Evolutionary conservation across 2,113 vertebrate species (phyloP), one percentile per base, ranked within the genome.

Genomic region (Quiscalus mexicanus): DNA sequence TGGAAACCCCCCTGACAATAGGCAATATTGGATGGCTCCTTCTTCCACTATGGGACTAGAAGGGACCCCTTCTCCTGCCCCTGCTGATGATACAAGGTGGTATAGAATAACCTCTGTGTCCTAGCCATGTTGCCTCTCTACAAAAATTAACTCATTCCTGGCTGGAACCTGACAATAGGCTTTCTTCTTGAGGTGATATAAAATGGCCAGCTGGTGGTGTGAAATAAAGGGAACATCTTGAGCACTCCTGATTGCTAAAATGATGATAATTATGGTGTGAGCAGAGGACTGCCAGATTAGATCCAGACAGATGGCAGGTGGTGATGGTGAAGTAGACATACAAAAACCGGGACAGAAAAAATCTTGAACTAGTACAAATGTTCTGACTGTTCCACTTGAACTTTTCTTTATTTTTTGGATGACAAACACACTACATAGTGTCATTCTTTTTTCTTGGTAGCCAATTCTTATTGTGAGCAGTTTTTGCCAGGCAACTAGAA

Each of bases 1-100:
- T 11, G 16, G 30, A 71, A 47, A 9, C 2, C 4, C 8, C 11
- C 21, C 10, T 0, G 1, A 35, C 6, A 30, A 49, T 2, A 56
- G 20, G 18, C n/a, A 41, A 12, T 41, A 41, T 7, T 25, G 12
- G 11, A 49, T 21, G 13, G 11, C 30, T 71, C 49, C 24, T n/a
- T 35, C 75, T 35, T 25, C 30, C 9, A 25, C n/a, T 7, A 5
- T 39, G 11, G 4, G 10, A 33, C 16, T 11, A n/a, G 30, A 47
- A 41, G 16, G 24, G 11, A 79, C 3, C 4, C 9, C 16, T 80
- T 59, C 52, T 58, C 22, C 33, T 44, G 12, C 33, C 9, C 22
- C 5, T 27, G 31, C 19, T 22, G 53, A 74, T 28, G 52, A 44
- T 8, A 12, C 0, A 0, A 44, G 18, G 15, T 59, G 33, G 8